phyloP scores from a whole-genome alignment of 2,888 invertebrate genomes.

The Xanthorhoe spadicearia region DNA sequence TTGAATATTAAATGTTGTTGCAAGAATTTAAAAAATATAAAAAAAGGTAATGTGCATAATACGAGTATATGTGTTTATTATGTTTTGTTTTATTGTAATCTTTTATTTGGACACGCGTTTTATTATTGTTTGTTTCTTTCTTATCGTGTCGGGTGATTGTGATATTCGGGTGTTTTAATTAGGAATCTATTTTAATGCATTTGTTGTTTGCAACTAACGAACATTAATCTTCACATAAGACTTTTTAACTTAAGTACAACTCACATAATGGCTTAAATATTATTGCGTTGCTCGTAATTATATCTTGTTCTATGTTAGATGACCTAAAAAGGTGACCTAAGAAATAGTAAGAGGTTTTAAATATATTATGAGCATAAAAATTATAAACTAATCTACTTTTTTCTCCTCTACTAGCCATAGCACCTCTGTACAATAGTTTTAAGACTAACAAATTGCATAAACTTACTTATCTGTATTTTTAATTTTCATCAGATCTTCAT shows the following conservation, averaged over 20 bases:
- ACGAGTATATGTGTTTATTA: constrained; percentile 55
- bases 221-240: constrained; percentile 45
- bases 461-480: background rate
- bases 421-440: background rate
- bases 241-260: constrained; percentile 33
- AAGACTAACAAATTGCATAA: background rate
- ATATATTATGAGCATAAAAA: background rate
- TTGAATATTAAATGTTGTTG: constrained; percentile 40
- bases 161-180: constrained; percentile 40
- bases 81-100: constrained; percentile 11
- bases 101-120: constrained; percentile 16
- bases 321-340: constrained; percentile 8
- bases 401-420: background rate
- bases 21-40: constrained; percentile 48
- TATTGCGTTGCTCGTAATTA: constrained; percentile 28
- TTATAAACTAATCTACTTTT: background rate
- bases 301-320: constrained; percentile 9
- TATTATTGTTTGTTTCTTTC: constrained; percentile 36
- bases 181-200: constrained; percentile 16
- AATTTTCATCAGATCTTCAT: background rate
- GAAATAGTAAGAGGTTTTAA: background rate
- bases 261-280: constrained; percentile 25
- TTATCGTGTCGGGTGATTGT: constrained; percentile 42
- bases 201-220: constrained; percentile 17
- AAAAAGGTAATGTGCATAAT: constrained; percentile 68